Percentiles rank a stretch among this genome's conserved stretches.
Evolutionary conservation across 1,140 invertebrate genomes (phyloP).

Genomic region (Bursaphelenchus mucronatus): DNA sequence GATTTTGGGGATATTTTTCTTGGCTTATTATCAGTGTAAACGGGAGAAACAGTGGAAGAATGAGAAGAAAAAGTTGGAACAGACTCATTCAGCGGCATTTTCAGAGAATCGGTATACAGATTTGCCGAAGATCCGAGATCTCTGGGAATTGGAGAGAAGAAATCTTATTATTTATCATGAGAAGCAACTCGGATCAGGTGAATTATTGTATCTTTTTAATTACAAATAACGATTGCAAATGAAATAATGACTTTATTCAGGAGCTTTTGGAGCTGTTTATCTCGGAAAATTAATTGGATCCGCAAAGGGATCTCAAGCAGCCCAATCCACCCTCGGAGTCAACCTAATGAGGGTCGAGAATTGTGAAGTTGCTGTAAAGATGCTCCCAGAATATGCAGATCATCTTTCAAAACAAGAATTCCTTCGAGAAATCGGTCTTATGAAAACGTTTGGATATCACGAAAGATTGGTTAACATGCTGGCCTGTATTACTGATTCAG

Average conservation of each 20-base stretch:
- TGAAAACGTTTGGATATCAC: constrained; percentile 64
- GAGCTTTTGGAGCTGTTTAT: constrained; percentile 56
- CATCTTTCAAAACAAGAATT: constrained; percentile 62
- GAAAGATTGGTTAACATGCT: constrained; percentile 64
- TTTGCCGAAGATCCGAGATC: constrained; percentile 52
- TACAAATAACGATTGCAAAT: too few species aligned
- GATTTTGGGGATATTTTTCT: constrained; percentile 23
- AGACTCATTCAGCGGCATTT: constrained; percentile 28
- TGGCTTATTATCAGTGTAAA: constrained; percentile 26
- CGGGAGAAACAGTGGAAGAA: constrained; percentile 33
- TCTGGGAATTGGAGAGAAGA: constrained; percentile 57
- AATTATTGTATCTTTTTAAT: constrained; percentile 20
- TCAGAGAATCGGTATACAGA: constrained; percentile 50
- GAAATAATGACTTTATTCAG: not conserved
- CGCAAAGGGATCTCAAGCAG: constrained; percentile 45
- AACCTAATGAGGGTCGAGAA: constrained; percentile 61
- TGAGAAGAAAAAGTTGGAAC: constrained; percentile 35
- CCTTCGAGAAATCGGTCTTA: constrained; percentile 63
- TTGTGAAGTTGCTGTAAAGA: constrained; percentile 62
- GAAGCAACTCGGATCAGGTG: constrained; percentile 56
- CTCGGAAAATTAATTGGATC: constrained; percentile 54
- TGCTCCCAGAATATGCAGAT: constrained; percentile 62
- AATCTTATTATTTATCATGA: constrained; percentile 60
- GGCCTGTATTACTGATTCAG: constrained; percentile 63
- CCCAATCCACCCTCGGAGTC: constrained; percentile 55